A percentile compares a stretch with the other conserved stretches of the same genome.
These are phyloP conservation scores for Nasonovia ribisnigri DNA, from an alignment of 2,888 invertebrate species.

Conservation along the genomic window DNA sequence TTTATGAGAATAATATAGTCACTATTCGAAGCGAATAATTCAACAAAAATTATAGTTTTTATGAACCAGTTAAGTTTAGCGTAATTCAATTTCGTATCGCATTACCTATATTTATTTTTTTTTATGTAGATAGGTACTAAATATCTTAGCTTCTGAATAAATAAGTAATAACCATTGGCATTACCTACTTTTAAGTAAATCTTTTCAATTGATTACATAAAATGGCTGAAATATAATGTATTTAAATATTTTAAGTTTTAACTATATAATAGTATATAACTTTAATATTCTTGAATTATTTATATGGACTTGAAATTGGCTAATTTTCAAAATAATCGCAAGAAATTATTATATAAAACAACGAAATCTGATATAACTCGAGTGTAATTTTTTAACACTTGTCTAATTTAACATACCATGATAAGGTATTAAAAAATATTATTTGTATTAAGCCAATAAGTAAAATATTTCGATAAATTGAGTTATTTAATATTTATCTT, in stretches of 20 bases:
- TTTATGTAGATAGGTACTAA: neutral
- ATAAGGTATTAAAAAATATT: neutral
- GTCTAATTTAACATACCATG: neutral
- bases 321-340: conserved; percentile 8
- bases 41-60: neutral
- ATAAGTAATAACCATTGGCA: neutral
- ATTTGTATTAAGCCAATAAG: neutral
- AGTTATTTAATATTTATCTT: neutral
- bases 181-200: neutral
- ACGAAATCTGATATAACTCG: neutral
- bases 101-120: neutral
- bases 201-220: neutral
- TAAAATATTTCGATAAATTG: neutral
- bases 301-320: conserved; percentile 1
- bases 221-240: neutral
- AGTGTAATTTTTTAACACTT: neutral
- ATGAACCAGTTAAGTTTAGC: neutral
- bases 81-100: neutral
- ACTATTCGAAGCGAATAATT: neutral
- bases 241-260: neutral
- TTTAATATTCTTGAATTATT: neutral
- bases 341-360: neutral
- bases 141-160: neutral
- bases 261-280: neutral
- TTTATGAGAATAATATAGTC: neutral